Evolutionary conservation across 2,888 invertebrate genomes (phyloP), one percentile per base, ranked within the genome.

Genomic region (Polia nebulosa): DNA sequence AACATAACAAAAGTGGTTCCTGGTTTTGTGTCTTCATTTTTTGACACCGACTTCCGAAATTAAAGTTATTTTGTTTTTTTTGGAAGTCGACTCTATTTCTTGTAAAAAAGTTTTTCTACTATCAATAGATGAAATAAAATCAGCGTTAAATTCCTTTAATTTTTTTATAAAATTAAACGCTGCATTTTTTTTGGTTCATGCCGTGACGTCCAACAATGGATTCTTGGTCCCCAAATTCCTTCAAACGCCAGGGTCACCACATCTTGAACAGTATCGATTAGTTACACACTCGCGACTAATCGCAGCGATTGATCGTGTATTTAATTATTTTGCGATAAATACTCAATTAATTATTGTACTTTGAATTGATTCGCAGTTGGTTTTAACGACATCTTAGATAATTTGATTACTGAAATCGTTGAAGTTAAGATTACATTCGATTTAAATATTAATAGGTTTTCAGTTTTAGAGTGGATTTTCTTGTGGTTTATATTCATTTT

Each of bases 381-480:
- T 52, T n/a, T 49, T 9, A 60, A 25, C 41, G 53, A 51, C 9
- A 15, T 58, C 39, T 59, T 15, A 51, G 36, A 56, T 57, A 44
- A 61, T 71, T 45, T 20, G 44, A 34, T 41, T 20, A 45, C 20
- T 44, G 4, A 49, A 71, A 55, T 22, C 22, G 20, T 56, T 56
- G n/a, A 44, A 74, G 55, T 65, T 51, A 22, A 64, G 29, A 73
- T 56, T 51, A 7, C 34, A 13, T 56, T 72, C 25, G 2, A 73
- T 56, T 71, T 5, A 36, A 34, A 49, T 36, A 36, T 34, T 49
- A 70, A 70, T 73, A 20, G 49, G 44, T 64, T 56, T 62, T 63
- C 70, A 9, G 34, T 20, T 51, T 41, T 13, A 25, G 4, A 53
- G n/a, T 27, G 17, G 11, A 22, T 7, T 53, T 41, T 49, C 41